Evolutionary conservation across 1,140 invertebrate genomes (phyloP).

Genomic region (Metopolophium dirhodum): DNA sequence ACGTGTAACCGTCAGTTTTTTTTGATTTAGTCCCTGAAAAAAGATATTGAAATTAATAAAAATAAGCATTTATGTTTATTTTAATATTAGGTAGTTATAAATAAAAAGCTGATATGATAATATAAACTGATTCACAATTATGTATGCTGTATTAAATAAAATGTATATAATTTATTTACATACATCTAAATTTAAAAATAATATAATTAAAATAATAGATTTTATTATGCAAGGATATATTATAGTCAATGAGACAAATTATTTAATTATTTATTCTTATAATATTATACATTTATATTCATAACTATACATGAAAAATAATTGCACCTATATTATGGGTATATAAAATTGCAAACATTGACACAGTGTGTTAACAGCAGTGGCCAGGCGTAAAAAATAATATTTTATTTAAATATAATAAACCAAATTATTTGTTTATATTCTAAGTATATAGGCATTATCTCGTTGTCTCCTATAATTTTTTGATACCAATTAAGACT

Average conservation of each 20-base stretch:
- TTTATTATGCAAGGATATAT: not conserved
- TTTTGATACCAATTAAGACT: not conserved
- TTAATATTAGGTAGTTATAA: not conserved
- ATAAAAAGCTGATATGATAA: not conserved
- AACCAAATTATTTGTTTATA: too few species aligned
- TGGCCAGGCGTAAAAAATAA: not conserved
- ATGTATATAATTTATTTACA: not conserved
- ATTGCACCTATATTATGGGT: too few species aligned
- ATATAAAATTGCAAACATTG: not conserved
- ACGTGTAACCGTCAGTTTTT: not conserved
- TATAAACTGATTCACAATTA: not conserved
- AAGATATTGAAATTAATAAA: not conserved
- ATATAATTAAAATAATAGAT: too few species aligned
- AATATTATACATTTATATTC: too few species aligned
- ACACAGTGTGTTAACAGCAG: not conserved
- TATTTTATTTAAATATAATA: not conserved
- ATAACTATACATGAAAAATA: too few species aligned
- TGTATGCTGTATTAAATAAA: not conserved
- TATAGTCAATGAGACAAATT: not conserved
- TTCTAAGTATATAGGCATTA: not conserved
- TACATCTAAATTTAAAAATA: not conserved
- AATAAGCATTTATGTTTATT: not conserved
- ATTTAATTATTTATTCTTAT: not conserved
- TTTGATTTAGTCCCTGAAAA: not conserved
- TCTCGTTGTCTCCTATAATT: not conserved